phyloP scores from a whole-genome alignment of 1,140 invertebrate genomes.

The Drosophila mayri region DNA sequence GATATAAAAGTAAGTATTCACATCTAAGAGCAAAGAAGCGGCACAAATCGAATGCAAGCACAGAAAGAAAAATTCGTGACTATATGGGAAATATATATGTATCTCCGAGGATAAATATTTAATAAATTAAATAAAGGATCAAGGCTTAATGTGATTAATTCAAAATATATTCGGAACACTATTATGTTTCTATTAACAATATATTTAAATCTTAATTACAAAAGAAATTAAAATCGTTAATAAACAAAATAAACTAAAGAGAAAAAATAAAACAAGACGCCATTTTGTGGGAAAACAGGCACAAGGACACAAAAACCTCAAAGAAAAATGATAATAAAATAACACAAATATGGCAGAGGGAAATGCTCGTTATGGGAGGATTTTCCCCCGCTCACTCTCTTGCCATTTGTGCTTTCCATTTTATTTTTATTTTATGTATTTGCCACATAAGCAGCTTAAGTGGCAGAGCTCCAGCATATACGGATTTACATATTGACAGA shows the following conservation, averaged over 20 bases:
- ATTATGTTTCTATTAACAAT: background rate
- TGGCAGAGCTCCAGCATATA: conserved; percentile 50
- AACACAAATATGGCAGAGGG: conserved; percentile 83
- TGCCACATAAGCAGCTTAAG: conserved; percentile 82
- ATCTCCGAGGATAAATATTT: background rate
- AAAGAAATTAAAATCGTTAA: too few species aligned
- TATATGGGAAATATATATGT: background rate
- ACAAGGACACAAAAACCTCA: conserved; percentile 10
- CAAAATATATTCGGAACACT: background rate
- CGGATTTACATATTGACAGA: conserved; percentile 37
- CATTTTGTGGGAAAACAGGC: conserved; percentile 41
- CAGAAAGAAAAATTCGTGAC: conserved; percentile 18
- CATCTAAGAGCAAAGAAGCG: conserved; percentile 15
- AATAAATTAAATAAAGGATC: background rate
- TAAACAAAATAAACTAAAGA: background rate
- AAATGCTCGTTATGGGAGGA: conserved; percentile 78
- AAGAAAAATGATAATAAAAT: conserved; percentile 82
- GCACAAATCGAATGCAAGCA: conserved; percentile 5
- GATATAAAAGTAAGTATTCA: conserved; percentile 62
- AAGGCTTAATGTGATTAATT: background rate
- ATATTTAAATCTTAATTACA: background rate
- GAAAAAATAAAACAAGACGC: conserved; percentile 11
- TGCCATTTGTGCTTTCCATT: conserved; percentile 27
- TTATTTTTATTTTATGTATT: conserved; percentile 81
- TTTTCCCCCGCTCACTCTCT: conserved; percentile 25